Evolutionary conservation across 2,113 vertebrate species (phyloP), one percentile per base, ranked within the genome.

Genomic region (Rhodinocichla rosea): DNA sequence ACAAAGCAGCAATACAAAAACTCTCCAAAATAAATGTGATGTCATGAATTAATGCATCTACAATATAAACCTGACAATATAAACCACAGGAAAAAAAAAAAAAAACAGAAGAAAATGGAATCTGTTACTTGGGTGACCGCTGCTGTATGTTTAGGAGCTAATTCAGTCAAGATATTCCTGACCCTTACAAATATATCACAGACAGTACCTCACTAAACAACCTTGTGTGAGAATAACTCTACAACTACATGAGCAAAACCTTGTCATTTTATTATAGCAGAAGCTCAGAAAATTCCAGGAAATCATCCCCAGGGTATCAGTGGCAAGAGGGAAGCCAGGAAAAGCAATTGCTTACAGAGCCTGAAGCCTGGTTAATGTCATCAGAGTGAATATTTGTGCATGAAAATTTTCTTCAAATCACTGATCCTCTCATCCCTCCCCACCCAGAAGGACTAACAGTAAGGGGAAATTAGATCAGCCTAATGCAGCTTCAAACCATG

Each of bases 11-110:
- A 44, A 30, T 20, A 33, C 24, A 57, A 79, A 94, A 32, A 69
- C 9, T 68, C 18, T 39, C 33, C 60, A 87, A 91, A 94, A 56
- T 30, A 76, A 76, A 39, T 4, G 0, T 27, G 23, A 45, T 50
- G 20, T 85, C 55, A 33, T 59, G 2, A 78, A n/a, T n/a, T n/a
- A n/a, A n/a, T n/a, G n/a, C n/a, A n/a, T n/a, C n/a, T n/a, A n/a
- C n/a, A n/a, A n/a, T n/a, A n/a, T n/a, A n/a, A n/a, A n/a, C n/a
- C 52, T 0, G 2, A 16, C 3, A 63, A 65, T 1, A 7, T 30
- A 71, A 92, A 60, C 11, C 15, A 88, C 17, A 68, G 63, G 67
- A 19, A 52, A 22, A 22, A 11, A 16, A 55, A 55, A 65, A 6
- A 63, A 81, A 74, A 6, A 0, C 17, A 59, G 23, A 52, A 74